A percentile compares a stretch with the other conserved stretches of the same genome.
Evolutionary conservation across 2,113 vertebrate genomes (phyloP).

Genomic region (Otus sunia): DNA sequence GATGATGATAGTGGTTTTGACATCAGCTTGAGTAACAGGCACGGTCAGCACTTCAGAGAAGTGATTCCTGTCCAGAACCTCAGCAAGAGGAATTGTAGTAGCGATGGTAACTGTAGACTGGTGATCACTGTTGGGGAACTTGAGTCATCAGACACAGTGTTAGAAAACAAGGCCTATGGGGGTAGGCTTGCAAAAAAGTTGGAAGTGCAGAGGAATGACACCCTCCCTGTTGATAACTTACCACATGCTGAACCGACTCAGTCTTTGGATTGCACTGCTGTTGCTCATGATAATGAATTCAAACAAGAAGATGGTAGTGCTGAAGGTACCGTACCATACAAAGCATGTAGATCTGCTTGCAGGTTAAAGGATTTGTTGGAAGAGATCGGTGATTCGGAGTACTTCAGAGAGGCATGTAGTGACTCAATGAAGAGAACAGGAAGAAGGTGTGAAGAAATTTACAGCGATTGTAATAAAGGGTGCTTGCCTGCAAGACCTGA

Average conservation of each 20-base stretch:
- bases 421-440: conserved; percentile 12
- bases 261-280: background rate
- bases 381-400: conserved; percentile 73
- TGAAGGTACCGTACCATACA: background rate
- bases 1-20: conserved; percentile 56
- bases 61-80: conserved; percentile 22
- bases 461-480: conserved; percentile 2
- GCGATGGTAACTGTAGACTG: background rate
- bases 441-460: conserved; percentile 20
- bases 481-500: background rate
- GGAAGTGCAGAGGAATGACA: conserved; percentile 17
- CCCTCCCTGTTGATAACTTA: background rate
- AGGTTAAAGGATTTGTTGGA: conserved; percentile 70
- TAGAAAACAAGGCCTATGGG: background rate
- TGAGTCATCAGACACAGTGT: background rate
- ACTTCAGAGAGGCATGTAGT: conserved; percentile 51
- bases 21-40: conserved; percentile 54
- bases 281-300: background rate
- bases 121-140: conserved; percentile 6
- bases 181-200: conserved; percentile 12
- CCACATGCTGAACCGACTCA: background rate
- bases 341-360: background rate
- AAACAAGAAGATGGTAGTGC: background rate
- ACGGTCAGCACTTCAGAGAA: background rate
- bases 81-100: background rate